A percentile compares a stretch with the other conserved stretches of the same genome.
These are phyloP conservation scores for Alectura lathami DNA, from an alignment of 2,113 vertebrate species.

Conservation along the genomic window DNA sequence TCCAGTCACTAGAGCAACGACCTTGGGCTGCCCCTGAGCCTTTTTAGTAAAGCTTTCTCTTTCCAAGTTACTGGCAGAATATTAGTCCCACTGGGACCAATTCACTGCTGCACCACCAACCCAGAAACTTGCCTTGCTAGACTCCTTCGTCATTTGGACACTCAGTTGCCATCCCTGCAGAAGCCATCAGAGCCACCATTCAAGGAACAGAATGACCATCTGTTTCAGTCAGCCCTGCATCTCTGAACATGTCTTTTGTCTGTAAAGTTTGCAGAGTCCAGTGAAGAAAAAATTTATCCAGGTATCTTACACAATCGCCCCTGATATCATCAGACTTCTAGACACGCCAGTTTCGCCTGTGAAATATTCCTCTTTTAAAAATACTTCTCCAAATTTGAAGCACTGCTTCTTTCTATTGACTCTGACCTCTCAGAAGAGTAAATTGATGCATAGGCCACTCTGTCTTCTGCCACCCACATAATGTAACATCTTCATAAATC, in stretches of 20 bases:
- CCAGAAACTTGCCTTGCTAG: not conserved
- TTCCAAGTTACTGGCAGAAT: not conserved
- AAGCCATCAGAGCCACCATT: fast-evolving
- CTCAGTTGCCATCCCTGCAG: not conserved
- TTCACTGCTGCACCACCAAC: conserved; percentile 13
- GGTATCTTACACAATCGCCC: not conserved
- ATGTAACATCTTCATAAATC: not conserved
- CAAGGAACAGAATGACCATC: not conserved
- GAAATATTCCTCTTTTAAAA: not conserved
- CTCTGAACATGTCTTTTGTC: not conserved
- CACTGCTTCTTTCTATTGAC: not conserved
- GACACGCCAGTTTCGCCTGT: not conserved
- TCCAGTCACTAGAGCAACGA: not conserved
- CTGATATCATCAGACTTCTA: not conserved
- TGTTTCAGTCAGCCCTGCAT: not conserved
- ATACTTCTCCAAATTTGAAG: not conserved
- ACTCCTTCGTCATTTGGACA: not conserved
- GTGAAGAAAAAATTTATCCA: not conserved
- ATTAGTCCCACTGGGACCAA: conserved; percentile 56
- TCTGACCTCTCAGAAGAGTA: not conserved
- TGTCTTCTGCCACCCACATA: not conserved
- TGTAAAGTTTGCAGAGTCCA: not conserved
- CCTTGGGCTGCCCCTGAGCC: conserved; percentile 49
- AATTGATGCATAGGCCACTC: not conserved
- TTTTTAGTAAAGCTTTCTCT: not conserved